phyloP scores from a whole-genome alignment of 2,797 vertebrate species.

The Nannoperca australis region DNA sequence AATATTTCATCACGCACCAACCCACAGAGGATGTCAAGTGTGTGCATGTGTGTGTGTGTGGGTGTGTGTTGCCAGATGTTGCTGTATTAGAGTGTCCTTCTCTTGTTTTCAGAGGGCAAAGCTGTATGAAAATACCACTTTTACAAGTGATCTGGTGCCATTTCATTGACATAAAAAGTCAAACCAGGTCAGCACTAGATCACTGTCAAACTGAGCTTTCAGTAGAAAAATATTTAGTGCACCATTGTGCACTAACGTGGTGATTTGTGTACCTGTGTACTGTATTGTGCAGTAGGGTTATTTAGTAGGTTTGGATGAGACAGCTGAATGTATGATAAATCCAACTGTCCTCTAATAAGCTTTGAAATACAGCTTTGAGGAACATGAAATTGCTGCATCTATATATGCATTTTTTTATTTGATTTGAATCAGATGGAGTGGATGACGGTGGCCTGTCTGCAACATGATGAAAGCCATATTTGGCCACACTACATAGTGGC shows the following conservation, averaged over 20 bases:
- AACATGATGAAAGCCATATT: not conserved
- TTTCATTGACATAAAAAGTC: not conserved
- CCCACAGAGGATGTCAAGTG: conserved; percentile 51
- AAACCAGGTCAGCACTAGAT: not conserved
- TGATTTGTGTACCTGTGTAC: not conserved
- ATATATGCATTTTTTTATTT: conserved; percentile 15
- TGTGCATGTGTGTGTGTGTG: conserved; percentile 20
- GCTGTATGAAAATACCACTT: conserved; percentile 7
- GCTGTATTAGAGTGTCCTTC: conserved; percentile 12
- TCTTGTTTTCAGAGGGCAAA: conserved; percentile 24
- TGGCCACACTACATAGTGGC: not conserved
- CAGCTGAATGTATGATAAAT: not conserved
- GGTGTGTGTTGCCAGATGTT: conserved; percentile 31
- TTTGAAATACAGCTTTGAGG: not conserved
- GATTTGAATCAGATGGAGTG: conserved; percentile 15
- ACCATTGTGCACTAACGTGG: not conserved
- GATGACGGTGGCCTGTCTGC: not conserved
- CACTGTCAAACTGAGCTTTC: not conserved
- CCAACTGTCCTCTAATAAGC: not conserved
- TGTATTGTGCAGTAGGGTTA: not conserved
- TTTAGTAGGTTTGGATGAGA: not conserved
- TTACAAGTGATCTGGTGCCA: not conserved
- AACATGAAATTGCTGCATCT: not conserved
- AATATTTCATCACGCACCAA: conserved; percentile 76
- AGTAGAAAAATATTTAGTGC: not conserved